Conservation (phyloP, 2,888 invertebrate genomes). For the Dynastes hyllus region DNA sequence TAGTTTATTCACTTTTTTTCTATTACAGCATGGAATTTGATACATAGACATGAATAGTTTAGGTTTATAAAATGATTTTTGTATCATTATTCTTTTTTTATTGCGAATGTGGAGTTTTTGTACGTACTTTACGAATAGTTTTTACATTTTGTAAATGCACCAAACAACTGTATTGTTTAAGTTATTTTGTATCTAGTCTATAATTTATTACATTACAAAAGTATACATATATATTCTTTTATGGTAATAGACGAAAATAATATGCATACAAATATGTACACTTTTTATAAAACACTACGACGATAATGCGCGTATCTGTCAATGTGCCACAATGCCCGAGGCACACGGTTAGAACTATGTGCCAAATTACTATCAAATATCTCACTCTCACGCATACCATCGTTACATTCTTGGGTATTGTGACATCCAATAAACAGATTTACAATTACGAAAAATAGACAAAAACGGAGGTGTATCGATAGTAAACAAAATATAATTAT, state of each 20-base stretch:
- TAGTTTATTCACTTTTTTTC: no score
- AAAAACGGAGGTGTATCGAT: slow-evolving; percentile 10
- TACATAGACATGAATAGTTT: no score
- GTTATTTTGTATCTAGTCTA: neutral
- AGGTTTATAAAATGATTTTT: no score
- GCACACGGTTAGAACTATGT: slow-evolving; percentile 64
- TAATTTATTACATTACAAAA: neutral
- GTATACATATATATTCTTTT: neutral
- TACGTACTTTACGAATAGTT: no score
- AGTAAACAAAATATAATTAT: slow-evolving; percentile 45
- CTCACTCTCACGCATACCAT: slow-evolving; percentile 67
- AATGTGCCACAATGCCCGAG: slow-evolving; percentile 62
- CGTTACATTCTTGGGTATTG: slow-evolving; percentile 66
- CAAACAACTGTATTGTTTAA: no score
- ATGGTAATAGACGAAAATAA: slow-evolving; percentile 11
- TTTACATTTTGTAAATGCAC: no score
- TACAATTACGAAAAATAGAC: slow-evolving; percentile 23
- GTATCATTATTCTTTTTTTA: no score
- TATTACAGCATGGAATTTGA: no score
- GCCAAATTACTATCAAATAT: slow-evolving; percentile 69
- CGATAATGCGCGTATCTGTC: slow-evolving; percentile 57
- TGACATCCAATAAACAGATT: slow-evolving; percentile 57
- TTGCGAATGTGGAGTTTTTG: no score
- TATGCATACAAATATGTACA: slow-evolving; percentile 17
- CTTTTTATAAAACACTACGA: slow-evolving; percentile 11